Base-by-base conservation (phyloP, 2,888 invertebrate species). In the Microctonus hyperodae region DNA sequence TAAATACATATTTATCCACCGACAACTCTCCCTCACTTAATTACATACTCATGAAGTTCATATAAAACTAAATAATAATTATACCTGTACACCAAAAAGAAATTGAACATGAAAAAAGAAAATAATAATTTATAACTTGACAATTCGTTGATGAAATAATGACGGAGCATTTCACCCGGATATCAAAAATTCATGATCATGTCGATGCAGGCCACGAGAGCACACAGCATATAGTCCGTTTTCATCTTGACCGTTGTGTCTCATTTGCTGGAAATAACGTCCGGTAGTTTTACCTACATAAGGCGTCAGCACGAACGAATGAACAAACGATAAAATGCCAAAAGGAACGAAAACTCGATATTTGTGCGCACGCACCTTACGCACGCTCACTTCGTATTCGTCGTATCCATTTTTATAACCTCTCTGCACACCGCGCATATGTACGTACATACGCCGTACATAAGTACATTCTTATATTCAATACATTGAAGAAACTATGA, bases 171-270 rank as follows among this genome's bases (percentile, higher is more conserved):
- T 66, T 66, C 51, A 66, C 50, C 37, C 56, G 37, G 50, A 48
- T 50, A 33, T 35, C 44, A 48, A 64, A 62, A 48, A 61, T n/a
- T 40, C 35, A 57, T 40, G 53, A 53, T 48, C 64, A 66, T 48
- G 56, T 68, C 71, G 76, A 79, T 81, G 75, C 77, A 77, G 78
- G 78, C 75, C 77, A 79, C 67, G 74, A 57, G 78, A 78, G 71
- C 74, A 72, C n/a, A 44, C 40, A 40, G 59, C 64, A 57, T 67
- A 58, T 63, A 70, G 69, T 70, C 64, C 59, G 69, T 74, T 74
- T 77, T 74, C 76, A 74, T 70, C 75, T 76, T 65, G 60, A 58
- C 70, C 55, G 51, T 60, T 23, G n/a, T 62, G 60, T 60, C 56
- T 44, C 44, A 44, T 44, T 16, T 16, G 44, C 16, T 44, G 44